phyloP scores from a whole-genome alignment of 2,888 invertebrate species.

The Archips crataeganus region DNA sequence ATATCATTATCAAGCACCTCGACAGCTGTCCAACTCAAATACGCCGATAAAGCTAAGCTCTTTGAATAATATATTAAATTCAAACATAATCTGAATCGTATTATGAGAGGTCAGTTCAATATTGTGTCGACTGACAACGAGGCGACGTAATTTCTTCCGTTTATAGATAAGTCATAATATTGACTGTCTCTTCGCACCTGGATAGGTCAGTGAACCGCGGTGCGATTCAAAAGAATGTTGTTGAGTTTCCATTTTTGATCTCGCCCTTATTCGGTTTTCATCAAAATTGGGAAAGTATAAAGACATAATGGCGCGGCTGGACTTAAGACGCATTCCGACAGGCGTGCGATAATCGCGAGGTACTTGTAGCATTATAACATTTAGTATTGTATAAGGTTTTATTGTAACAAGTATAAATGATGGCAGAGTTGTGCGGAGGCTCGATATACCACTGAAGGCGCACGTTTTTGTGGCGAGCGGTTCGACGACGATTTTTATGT shows the following conservation, averaged over 20 bases:
- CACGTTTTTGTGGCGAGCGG: conserved; percentile 66
- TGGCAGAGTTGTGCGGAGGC: conserved; percentile 52
- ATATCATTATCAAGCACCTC: conserved; percentile 55
- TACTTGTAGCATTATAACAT: conserved; percentile 46
- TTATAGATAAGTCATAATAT: conserved; percentile 74
- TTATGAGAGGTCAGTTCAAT: conserved; percentile 80
- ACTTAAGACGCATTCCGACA: conserved; percentile 52
- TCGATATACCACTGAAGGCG: conserved; percentile 66
- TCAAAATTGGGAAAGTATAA: conserved; percentile 64
- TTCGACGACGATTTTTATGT: conserved; percentile 72
- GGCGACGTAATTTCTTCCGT: conserved; percentile 76
- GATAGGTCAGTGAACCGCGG: conserved; percentile 68
- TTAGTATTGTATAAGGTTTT: conserved; percentile 61
- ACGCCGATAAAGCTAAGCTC: conserved; percentile 62
- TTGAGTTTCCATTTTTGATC: conserved; percentile 66
- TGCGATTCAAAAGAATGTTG: conserved; percentile 51
- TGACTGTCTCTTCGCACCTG: conserved; percentile 78
- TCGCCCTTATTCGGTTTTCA: conserved; percentile 52
- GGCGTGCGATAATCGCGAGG: conserved; percentile 51
- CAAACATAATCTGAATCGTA: conserved; percentile 68
- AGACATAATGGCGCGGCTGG: conserved; percentile 59
- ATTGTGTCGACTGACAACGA: conserved; percentile 66
- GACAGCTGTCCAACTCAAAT: conserved; percentile 67
- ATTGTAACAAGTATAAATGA: conserved; percentile 64
- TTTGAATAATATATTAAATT: conserved; percentile 63